phyloP scores from a whole-genome alignment of 2,113 vertebrate genomes.

The Apus apus region DNA sequence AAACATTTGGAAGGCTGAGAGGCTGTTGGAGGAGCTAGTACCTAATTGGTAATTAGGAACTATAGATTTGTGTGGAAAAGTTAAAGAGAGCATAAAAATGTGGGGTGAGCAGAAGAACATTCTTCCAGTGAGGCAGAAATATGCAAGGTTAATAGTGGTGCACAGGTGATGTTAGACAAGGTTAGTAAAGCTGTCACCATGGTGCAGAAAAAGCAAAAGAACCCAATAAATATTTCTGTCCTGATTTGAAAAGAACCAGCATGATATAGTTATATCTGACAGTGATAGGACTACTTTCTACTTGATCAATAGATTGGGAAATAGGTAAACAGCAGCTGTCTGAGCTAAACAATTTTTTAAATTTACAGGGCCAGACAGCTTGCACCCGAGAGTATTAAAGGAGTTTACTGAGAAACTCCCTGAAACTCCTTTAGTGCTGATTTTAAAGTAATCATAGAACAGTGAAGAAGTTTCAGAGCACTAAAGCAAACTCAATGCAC shows the following conservation, averaged over 20 bases:
- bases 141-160: background rate
- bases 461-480: background rate
- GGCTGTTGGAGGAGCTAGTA: background rate
- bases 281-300: background rate
- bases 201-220: background rate
- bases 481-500: background rate
- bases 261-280: background rate
- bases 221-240: background rate
- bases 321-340: background rate
- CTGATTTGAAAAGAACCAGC: background rate
- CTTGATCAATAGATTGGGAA: background rate
- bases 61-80: background rate
- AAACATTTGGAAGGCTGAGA: background rate
- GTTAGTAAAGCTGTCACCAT: background rate
- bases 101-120: background rate
- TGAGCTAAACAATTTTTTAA: background rate
- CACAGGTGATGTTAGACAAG: background rate
- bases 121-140: background rate
- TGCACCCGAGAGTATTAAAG: background rate
- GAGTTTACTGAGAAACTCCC: background rate
- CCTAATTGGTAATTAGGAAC: background rate
- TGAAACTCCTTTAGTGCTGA: background rate
- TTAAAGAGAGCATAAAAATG: background rate
- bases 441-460: background rate
- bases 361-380: background rate